Evolutionary conservation across 2,797 vertebrate species (phyloP), one percentile per base, ranked within the genome.

Genomic region (Erpetoichthys calabaricus): DNA sequence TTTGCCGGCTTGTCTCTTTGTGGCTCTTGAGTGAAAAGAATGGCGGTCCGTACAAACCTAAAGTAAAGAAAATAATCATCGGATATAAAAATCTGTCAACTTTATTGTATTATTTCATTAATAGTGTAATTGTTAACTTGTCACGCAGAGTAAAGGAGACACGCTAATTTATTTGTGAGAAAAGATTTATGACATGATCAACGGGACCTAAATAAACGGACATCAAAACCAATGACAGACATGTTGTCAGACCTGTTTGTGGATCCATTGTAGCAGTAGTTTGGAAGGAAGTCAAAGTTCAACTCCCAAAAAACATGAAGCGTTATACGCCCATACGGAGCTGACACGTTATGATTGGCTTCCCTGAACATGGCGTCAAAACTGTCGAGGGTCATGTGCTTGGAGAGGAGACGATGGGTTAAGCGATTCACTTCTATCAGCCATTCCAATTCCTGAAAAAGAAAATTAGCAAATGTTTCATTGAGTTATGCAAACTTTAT

Each of bases 1-100:
- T 98, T 99, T 71, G 94, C 94, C 47, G 96, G 95, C 63, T 99
- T 99, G 74, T 99, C 96, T 71, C 96, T 77, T 69, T 99, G 96
- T 45, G 95, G 96, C 65, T 99, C 96, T 78, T 99, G 95, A 1
- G 96, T 98, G 73, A 98, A 98, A 0, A 95, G 96, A 71, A 98
- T 98, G 3, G 96, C 94, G 63, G 96, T 99, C 61, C 96, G 91
- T 64, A 99, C 96, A 78, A 99, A 99, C 61, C 45, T 75, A 71
- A 61, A 44, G 1, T 50, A 69, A 47, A 56, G 10, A 66, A 59
- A 62, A 57, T 0, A 0, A 7, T 25, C 25, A 25, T 25, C 25
- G 2, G 25, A 25, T 25, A 25, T 25, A 25, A 25, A 25, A 25
- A 25, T 25, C 25, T 25, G 25, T 25, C 25, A 25, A 25, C 25